A percentile compares a stretch with the other conserved stretches of the same genome.
Conservation (phyloP, 2,888 invertebrate genomes). For the Pseudeuparius sepicola region DNA sequence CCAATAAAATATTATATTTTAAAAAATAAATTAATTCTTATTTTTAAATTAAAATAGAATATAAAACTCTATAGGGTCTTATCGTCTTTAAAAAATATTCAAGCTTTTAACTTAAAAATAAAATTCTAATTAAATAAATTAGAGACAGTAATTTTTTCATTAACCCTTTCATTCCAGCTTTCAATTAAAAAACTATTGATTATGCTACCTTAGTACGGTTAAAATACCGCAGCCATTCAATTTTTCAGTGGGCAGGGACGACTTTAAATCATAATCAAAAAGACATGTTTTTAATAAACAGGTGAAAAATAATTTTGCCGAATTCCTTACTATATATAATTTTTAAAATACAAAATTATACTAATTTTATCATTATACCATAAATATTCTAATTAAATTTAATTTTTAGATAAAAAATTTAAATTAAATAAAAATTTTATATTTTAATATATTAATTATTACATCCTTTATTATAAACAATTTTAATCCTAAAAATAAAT, state of each 20-base stretch:
- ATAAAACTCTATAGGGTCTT: slow-evolving; percentile 71
- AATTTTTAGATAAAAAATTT: slow-evolving; percentile 38
- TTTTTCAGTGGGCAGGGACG: slow-evolving; percentile 60
- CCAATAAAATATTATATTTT: slow-evolving; percentile 47
- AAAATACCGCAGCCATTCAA: slow-evolving; percentile 72
- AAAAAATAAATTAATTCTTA: slow-evolving; percentile 31
- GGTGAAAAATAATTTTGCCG: slow-evolving; percentile 54
- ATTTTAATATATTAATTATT: slow-evolving; percentile 47
- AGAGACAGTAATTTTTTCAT: slow-evolving; percentile 56
- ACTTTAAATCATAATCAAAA: slow-evolving; percentile 49
- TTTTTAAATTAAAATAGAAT: slow-evolving; percentile 31
- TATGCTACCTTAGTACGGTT: slow-evolving; percentile 75
- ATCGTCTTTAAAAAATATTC: slow-evolving; percentile 59
- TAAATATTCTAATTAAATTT: slow-evolving; percentile 54
- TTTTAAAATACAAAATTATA: slow-evolving; percentile 34
- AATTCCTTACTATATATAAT: slow-evolving; percentile 47
- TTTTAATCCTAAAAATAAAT: slow-evolving; percentile 50
- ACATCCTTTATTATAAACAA: slow-evolving; percentile 42
- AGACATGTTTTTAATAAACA: slow-evolving; percentile 74
- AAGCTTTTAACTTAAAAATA: slow-evolving; percentile 54
- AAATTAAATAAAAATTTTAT: slow-evolving; percentile 50
- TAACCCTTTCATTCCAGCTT: slow-evolving; percentile 67
- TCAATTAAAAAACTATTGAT: slow-evolving; percentile 71
- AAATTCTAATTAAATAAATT: slow-evolving; percentile 45
- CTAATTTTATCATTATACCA: slow-evolving; percentile 55